Base-by-base conservation (phyloP, 2,113 vertebrate genomes). In the Rhinichthys klamathensis region DNA sequence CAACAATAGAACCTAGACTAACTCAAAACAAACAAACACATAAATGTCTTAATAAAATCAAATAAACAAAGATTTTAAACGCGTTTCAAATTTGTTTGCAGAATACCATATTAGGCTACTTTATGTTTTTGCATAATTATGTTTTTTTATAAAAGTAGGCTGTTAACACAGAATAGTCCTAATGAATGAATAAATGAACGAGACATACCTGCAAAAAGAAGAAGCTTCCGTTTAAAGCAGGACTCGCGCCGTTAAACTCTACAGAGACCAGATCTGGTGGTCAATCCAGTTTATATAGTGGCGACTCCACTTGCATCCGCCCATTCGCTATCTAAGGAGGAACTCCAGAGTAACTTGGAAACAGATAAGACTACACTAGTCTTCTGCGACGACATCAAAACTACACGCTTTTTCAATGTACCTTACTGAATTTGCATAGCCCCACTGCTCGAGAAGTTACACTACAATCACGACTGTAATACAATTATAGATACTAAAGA, bases 161-260 rank as follows among this genome's bases (percentile, higher is more conserved):
- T 23, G 54, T 23, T 56, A 23, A 11, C 16, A 25, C 3, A 23
- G 18, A 25, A n/a, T 27, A 35, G n/a, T 67, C 2, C 10, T 18
- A 18, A 23, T 27, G 3, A 54, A 27, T 32, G 25, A 80, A 65
- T n/a, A 3, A 41, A 25, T 16, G n/a, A 25, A 80, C 2, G 8
- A 49, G 25, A 65, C 44, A 65, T 67, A 81, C 79, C 79, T 81
- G n/a, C 11, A 67, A 67, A 30, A 67, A 23, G 16, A 77, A 58
- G 18, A 6, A 12, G 10, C 21, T 23, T 32, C 58, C 7, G 35
- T 67, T 65, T 81, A 4, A 18, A 6, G 15, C 38, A 27, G 78
- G 11, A 65, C 21, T 61, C 54, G 18, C 5, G 51, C 51, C 8
- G 41, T 49, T 21, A 0, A 38, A n/a, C 18, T 56, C 76, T 1